Evolutionary conservation across 2,888 invertebrate species (phyloP).

Genomic region (Lissocephala sabroskyi): DNA sequence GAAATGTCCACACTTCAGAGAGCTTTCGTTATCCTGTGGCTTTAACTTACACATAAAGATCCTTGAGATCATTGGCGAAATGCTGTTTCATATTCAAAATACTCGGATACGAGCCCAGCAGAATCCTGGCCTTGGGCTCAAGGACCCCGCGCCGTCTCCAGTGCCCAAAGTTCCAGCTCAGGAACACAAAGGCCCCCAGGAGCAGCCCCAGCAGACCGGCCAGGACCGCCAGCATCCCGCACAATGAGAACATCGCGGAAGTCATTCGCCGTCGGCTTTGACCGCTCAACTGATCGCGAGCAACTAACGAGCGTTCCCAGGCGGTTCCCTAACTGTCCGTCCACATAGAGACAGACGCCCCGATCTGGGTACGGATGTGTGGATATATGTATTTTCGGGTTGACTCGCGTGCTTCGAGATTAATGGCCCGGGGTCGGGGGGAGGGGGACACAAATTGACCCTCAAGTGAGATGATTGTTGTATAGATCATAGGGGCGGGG

Average conservation of each 20-base stretch:
- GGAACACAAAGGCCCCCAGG: constrained; percentile 44
- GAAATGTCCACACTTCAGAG: background rate
- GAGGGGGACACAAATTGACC: constrained; percentile 1
- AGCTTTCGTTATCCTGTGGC: background rate
- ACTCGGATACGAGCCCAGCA: constrained; percentile 70
- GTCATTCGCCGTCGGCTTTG: no score
- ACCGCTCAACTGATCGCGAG: background rate
- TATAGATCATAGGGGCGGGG: no score
- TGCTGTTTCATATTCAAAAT: constrained; percentile 59
- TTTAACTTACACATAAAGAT: constrained; percentile 70
- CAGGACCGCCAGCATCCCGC: constrained; percentile 27
- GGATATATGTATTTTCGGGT: no score
- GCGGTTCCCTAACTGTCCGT: no score
- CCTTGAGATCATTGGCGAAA: constrained; percentile 68
- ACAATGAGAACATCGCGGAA: no score
- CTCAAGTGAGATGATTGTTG: constrained; percentile 1
- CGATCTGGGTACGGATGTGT: no score
- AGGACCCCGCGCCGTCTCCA: constrained; percentile 70
- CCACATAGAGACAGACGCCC: no score
- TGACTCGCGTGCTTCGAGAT: no score
- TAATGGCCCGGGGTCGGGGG: constrained; percentile 7
- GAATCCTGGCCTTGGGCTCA: constrained; percentile 63
- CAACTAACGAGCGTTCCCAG: constrained; percentile 14
- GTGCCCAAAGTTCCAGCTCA: constrained; percentile 67
- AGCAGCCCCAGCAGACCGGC: background rate